Base-by-base conservation (phyloP, 2,888 invertebrate species). In the Tiliacea citrago region DNA sequence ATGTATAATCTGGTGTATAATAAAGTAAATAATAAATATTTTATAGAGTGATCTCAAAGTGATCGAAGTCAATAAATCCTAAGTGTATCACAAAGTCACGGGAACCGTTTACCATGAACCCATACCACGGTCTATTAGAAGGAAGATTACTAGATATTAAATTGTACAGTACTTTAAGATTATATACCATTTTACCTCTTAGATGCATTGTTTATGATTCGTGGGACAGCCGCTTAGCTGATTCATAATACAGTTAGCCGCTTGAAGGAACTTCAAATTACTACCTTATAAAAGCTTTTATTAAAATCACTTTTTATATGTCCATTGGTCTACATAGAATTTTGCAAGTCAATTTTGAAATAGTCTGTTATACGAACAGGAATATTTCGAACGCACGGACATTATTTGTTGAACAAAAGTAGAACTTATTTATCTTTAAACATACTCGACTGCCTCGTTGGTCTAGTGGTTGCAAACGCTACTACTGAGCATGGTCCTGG, bases 151-250 rank as follows among this genome's bases (percentile, higher is more conserved):
- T 83, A 83, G 79, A 78, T 83, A 89, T 88, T 87, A 86, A 85
- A 87, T 77, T 78, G 77, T 87, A 88, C 88, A 85, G 86, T 87
- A 88, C 65, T 75, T 62, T 83, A 86, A 87, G 76, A 84, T 78
- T 72, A 72, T 72, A 72, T 76, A 79, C 47, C 12, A 86, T 81
- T 85, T 82, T 73, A 76, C 77, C 74, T 85, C 76, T 83, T 88
- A 91, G 88, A 87, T 88, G 80, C 86, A 91, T 92, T 92, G 91
- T 93, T 78, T 88, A 77, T 86, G 81, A 90, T 87, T 89, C 91
- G 90, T 91, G 92, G 88, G 91, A 91, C 84, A 79, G 79, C 68
- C 83, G 81, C 83, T 85, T 83, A 77, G 63, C 51, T 68, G 67
- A 86, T 88, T 88, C 83, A 79, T 85, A 76, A 81, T 83, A 84